Conservation (phyloP, 2,113 vertebrate genomes). For the Barbus barbus region DNA sequence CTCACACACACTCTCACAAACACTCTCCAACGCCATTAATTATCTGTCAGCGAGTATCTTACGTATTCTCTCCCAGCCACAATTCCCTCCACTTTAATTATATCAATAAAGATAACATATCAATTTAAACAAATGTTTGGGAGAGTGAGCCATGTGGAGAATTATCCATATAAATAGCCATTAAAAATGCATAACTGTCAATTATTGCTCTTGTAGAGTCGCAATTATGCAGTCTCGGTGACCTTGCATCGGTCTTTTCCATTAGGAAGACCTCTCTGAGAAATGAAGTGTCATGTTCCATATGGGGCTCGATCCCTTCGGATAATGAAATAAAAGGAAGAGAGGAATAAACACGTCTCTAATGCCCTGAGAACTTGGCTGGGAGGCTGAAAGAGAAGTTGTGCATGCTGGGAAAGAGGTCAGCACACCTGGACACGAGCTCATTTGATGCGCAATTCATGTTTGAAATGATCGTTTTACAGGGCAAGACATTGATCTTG, state of each 20-base stretch:
- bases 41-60: conserved; percentile 4
- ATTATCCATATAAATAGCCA: conserved; percentile 66
- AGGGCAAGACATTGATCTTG: no score
- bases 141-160: conserved; percentile 57
- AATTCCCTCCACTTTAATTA: conserved; percentile 63
- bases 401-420: conserved; percentile 11
- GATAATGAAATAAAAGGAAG: conserved; percentile 55
- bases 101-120: conserved; percentile 68
- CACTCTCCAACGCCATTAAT: conserved; percentile 5
- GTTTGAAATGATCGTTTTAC: neutral
- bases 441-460: neutral
- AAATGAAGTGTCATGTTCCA: conserved; percentile 52
- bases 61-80: conserved; percentile 45
- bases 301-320: conserved; percentile 39
- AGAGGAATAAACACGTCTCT: conserved; percentile 26
- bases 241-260: conserved; percentile 60
- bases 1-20: neutral
- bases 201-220: conserved; percentile 58
- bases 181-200: conserved; percentile 68
- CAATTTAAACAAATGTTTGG: conserved; percentile 63
- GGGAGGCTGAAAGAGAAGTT: conserved; percentile 13
- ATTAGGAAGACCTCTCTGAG: conserved; percentile 49
- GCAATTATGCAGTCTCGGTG: conserved; percentile 61
- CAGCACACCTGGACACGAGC: neutral
- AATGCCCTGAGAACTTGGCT: neutral